Percentiles rank a stretch among this genome's conserved stretches.
Conservation (phyloP, 2,888 invertebrate species). For the Marasmarcha lunaedactyla region DNA sequence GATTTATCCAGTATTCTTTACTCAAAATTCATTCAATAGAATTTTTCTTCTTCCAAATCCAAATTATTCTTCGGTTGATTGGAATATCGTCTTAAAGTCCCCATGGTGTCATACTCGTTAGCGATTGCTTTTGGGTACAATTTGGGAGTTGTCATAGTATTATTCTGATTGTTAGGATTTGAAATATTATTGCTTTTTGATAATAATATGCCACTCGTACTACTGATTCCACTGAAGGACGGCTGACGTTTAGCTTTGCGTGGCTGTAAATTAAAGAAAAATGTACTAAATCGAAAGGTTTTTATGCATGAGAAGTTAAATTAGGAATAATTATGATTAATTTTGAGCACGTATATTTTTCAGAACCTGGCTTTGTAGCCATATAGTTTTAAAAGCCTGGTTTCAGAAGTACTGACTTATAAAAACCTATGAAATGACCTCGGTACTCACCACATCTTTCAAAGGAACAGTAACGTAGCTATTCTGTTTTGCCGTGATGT, state of each 20-base stretch:
- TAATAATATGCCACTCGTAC: conserved; percentile 62
- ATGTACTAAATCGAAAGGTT: background rate
- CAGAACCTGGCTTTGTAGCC: no score
- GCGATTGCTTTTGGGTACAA: conserved; percentile 76
- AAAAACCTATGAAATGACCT: no score
- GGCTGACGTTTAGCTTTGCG: conserved; percentile 75
- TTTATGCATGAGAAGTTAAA: no score
- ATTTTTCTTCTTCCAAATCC: conserved; percentile 75
- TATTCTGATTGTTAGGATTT: conserved; percentile 74
- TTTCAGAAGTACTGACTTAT: no score
- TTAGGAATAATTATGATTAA: no score
- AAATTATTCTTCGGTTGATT: conserved; percentile 73
- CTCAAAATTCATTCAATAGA: conserved; percentile 51
- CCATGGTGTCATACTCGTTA: conserved; percentile 82
- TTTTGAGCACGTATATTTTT: no score
- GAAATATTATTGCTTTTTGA: conserved; percentile 70
- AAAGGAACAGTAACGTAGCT: conserved; percentile 87
- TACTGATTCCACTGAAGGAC: conserved; percentile 73
- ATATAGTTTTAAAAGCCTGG: no score
- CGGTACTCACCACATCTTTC: conserved; percentile 78
- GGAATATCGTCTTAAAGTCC: conserved; percentile 82
- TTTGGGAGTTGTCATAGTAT: conserved; percentile 71
- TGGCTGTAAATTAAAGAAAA: conserved; percentile 35
- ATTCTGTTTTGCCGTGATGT: conserved; percentile 84
- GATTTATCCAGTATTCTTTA: no score